Evolutionary conservation across 2,888 invertebrate genomes (phyloP).

Genomic region (Neoascia interrupta): DNA sequence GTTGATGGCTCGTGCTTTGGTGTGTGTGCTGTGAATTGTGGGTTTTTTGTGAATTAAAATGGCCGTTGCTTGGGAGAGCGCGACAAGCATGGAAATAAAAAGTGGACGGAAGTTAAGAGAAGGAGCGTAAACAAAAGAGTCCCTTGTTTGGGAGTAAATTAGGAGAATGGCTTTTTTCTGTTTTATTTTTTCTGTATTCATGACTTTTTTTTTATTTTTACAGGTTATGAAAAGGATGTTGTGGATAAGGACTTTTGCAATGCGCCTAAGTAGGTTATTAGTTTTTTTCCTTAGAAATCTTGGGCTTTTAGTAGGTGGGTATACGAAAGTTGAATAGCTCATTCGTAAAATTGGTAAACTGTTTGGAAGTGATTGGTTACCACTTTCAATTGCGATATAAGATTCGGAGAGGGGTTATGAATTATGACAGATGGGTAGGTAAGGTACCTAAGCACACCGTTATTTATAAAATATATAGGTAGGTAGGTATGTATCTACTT

Average conservation of each 20-base stretch:
- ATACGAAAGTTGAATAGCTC: neutral
- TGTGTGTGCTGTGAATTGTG: conserved; percentile 13
- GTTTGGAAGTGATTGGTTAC: neutral
- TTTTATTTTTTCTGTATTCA: conserved; percentile 3
- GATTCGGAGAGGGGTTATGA: too few species aligned
- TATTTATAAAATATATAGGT: too few species aligned
- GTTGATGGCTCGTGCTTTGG: neutral
- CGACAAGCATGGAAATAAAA: conserved; percentile 25
- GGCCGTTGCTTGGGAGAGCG: conserved; percentile 47
- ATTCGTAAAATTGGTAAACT: neutral
- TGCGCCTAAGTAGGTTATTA: neutral
- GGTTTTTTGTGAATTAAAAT: conserved; percentile 51
- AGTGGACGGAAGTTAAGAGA: conserved; percentile 52
- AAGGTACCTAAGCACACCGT: too few species aligned
- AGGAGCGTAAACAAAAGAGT: neutral
- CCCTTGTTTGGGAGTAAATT: conserved; percentile 6
- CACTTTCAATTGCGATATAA: conserved; percentile 33
- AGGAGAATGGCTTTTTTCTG: conserved; percentile 32
- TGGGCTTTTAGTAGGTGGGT: neutral
- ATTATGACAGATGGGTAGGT: too few species aligned
- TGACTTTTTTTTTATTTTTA: too few species aligned
- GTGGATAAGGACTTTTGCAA: neutral
- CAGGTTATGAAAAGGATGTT: too few species aligned
- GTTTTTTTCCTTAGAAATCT: neutral
- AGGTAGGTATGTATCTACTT: too few species aligned